phyloP scores from a whole-genome alignment of 2,113 vertebrate species.

The Neomonachus schauinslandi region DNA sequence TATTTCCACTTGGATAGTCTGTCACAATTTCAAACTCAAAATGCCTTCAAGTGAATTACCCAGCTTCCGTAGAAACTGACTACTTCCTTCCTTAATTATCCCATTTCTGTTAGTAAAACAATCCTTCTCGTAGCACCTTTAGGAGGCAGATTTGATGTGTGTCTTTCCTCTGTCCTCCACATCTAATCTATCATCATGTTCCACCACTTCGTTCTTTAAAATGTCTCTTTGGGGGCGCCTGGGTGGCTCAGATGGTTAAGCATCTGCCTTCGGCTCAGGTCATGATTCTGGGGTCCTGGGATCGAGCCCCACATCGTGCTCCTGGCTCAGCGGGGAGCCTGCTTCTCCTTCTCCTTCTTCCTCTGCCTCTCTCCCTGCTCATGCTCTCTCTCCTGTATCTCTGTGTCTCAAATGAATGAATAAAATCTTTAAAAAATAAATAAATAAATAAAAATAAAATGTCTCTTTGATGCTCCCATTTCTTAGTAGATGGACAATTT shows the following conservation, averaged over 20 bases:
- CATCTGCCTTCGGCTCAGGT: too few relatives aligned
- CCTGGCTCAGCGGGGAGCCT: too few relatives aligned
- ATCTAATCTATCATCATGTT: background rate
- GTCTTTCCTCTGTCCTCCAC: background rate
- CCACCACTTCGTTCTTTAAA: background rate
- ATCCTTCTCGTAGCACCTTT: fast-evolving
- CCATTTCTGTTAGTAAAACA: background rate
- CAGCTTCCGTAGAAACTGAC: background rate
- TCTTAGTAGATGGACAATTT: background rate
- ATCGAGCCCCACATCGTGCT: too few relatives aligned
- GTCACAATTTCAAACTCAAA: background rate
- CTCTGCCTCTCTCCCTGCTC: too few relatives aligned
- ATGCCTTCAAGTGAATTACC: background rate
- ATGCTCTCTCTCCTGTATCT: too few relatives aligned
- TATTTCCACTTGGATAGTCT: background rate
- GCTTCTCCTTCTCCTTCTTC: too few relatives aligned
- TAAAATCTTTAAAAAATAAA: too few relatives aligned
- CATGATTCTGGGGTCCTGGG: too few relatives aligned
- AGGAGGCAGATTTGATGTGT: background rate
- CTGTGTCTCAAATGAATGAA: too few relatives aligned
- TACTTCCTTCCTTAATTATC: background rate
- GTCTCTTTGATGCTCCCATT: background rate
- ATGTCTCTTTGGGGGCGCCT: background rate
- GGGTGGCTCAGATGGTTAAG: too few relatives aligned
- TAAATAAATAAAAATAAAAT: background rate